Percentiles rank a stretch among this genome's conserved stretches.
Evolutionary conservation across 2,888 invertebrate genomes (phyloP).

Genomic region (Diadegma fenestrale): DNA sequence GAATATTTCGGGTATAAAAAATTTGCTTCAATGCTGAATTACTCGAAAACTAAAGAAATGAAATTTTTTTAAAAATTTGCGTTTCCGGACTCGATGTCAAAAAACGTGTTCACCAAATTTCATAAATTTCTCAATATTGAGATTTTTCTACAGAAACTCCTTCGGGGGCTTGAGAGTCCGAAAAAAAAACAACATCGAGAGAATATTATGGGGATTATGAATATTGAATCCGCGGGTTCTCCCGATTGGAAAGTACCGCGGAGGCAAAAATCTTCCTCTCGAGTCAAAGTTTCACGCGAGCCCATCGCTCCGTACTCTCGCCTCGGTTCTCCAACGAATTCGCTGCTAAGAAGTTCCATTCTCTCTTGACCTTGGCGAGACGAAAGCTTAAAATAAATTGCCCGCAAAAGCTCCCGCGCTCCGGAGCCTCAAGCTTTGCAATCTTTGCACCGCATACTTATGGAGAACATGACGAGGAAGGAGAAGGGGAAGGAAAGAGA

Average conservation of each 20-base stretch:
- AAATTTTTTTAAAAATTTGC: too few relatives aligned
- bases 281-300: constrained; percentile 39
- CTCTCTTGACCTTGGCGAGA: constrained; percentile 65
- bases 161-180: background rate
- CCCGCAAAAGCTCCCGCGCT: constrained; percentile 23
- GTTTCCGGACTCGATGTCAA: too few relatives aligned
- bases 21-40: too few relatives aligned
- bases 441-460: constrained; percentile 30
- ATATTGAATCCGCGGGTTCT: constrained; percentile 22
- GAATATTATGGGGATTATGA: constrained; percentile 4
- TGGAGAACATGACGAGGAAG: constrained; percentile 5
- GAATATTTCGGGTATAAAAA: too few relatives aligned
- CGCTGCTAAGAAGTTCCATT: constrained; percentile 29
- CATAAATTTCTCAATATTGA: too few relatives aligned
- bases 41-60: too few relatives aligned
- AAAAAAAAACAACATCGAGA: background rate
- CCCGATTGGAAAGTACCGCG: constrained; percentile 48
- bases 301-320: constrained; percentile 15
- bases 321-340: constrained; percentile 12
- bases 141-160: too few relatives aligned
- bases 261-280: constrained; percentile 37
- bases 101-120: too few relatives aligned
- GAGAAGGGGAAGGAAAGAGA: background rate
- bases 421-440: constrained; percentile 23
- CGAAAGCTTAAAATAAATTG: constrained; percentile 67